phyloP scores from a whole-genome alignment of 1,140 invertebrate genomes.

The Papilio polyxenes region DNA sequence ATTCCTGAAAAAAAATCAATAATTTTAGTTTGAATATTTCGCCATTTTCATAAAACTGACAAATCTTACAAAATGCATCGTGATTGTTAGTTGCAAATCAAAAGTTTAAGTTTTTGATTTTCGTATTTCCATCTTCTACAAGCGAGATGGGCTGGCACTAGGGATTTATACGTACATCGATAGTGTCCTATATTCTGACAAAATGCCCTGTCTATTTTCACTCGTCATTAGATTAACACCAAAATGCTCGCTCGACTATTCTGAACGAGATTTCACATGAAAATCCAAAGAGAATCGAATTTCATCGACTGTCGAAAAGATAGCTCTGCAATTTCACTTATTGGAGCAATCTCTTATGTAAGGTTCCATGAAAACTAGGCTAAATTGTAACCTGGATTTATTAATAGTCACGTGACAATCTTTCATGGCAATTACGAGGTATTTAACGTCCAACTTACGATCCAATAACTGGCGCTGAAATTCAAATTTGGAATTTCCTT shows the following conservation, averaged over 20 bases:
- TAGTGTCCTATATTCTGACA: neutral
- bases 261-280: neutral
- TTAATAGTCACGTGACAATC: conserved; percentile 16
- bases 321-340: neutral
- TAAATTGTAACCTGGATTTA: conserved; percentile 31
- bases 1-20: neutral
- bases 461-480: neutral
- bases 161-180: no score
- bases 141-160: no score
- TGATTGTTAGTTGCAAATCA: no score
- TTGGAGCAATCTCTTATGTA: conserved; percentile 17
- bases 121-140: no score
- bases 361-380: neutral
- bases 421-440: neutral
- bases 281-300: neutral
- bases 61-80: neutral
- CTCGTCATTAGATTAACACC: neutral
- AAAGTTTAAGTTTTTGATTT: no score
- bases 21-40: neutral
- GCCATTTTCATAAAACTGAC: neutral
- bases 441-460: neutral
- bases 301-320: conserved; percentile 5
- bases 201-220: neutral
- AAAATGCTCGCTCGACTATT: neutral
- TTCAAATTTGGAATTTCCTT: neutral